phyloP scores from a whole-genome alignment of 2,888 invertebrate genomes.

The Galerucella pusilla region DNA sequence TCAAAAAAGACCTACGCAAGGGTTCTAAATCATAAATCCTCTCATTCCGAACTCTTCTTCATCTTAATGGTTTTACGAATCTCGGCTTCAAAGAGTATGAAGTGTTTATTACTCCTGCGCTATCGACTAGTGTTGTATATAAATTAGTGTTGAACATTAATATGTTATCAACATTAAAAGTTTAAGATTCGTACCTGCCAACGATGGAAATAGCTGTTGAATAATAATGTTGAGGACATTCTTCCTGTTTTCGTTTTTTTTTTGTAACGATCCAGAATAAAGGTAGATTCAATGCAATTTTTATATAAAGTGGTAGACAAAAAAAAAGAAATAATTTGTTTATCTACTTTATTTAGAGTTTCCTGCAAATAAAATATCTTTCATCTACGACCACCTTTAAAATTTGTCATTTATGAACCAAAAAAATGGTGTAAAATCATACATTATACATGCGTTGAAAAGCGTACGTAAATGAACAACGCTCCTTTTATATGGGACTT shows the following conservation, averaged over 20 bases:
- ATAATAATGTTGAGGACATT: not conserved
- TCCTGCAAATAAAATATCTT: too few relatives aligned
- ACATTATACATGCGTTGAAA: too few relatives aligned
- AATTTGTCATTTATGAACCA: too few relatives aligned
- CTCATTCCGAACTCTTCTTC: conserved; percentile 5
- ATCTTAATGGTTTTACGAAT: conserved; percentile 18
- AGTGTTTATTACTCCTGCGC: conserved; percentile 20
- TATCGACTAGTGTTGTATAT: conserved; percentile 16
- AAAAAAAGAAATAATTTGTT: too few relatives aligned
- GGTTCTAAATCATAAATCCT: conserved; percentile 3
- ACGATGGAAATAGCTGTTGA: conserved; percentile 8
- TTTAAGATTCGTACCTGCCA: conserved; percentile 12
- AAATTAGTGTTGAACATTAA: conserved; percentile 10
- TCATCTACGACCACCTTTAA: too few relatives aligned
- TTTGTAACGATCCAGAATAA: not conserved
- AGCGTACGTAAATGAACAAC: too few relatives aligned
- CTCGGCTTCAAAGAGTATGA: conserved; percentile 20
- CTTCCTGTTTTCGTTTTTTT: conserved; percentile 3
- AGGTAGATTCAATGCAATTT: not conserved
- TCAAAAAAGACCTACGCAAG: conserved; percentile 10
- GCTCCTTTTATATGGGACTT: too few relatives aligned
- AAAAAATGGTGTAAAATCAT: too few relatives aligned
- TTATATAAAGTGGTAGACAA: too few relatives aligned
- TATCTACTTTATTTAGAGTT: too few relatives aligned
- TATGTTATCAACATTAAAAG: conserved; percentile 15